phyloP scores from a whole-genome alignment of 2,113 vertebrate genomes.

The Clupea harengus region DNA sequence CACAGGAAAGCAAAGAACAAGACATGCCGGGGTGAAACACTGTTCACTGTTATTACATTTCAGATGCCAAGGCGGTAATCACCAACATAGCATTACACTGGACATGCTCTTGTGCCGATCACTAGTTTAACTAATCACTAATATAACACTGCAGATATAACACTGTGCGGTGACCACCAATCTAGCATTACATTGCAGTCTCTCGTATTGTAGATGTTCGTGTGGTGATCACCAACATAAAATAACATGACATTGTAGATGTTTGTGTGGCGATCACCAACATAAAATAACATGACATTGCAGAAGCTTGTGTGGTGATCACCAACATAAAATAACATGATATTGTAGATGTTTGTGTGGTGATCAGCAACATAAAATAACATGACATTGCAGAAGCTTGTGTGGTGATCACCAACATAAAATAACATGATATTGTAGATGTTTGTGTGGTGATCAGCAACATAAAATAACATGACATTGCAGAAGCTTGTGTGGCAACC shows the following conservation, averaged over 20 bases:
- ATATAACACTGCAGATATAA: too few species aligned
- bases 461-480: background rate
- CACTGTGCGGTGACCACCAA: too few species aligned
- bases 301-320: background rate
- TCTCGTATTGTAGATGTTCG: too few species aligned
- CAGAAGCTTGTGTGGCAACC: background rate
- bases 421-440: background rate
- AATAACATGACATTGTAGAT: too few species aligned
- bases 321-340: background rate
- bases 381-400: background rate
- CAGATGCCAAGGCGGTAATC: background rate
- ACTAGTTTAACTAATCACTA: background rate
- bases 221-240: too few species aligned
- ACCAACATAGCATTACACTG: background rate
- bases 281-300: background rate
- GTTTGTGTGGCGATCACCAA: background rate
- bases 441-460: background rate
- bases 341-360: background rate
- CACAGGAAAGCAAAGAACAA: conserved; percentile 20
- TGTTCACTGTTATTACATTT: background rate
- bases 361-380: too few species aligned
- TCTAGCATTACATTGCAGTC: too few species aligned
- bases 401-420: background rate
- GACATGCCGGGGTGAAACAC: background rate
- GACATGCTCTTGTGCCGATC: background rate